Evolutionary conservation across 2,797 vertebrate genomes (phyloP), one percentile per base, ranked within the genome.

Genomic region (Sebastes matsubarae): DNA sequence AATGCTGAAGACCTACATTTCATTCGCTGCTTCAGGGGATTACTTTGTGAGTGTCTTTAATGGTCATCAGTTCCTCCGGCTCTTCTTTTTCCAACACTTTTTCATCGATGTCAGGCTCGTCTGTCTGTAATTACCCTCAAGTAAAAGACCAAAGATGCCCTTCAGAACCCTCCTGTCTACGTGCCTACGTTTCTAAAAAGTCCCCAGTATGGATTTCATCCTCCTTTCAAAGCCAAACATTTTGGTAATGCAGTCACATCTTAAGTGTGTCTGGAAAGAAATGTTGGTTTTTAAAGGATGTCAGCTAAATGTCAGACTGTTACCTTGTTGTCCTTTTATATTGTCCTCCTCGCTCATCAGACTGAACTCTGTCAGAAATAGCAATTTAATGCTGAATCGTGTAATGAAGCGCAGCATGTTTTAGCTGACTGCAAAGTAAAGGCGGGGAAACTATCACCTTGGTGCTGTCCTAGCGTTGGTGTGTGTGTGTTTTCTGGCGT

Each of bases 51-150:
- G 75, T 75, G 64, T 83, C 74, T 88, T 85, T 89, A 89, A 88
- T 89, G 83, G 89, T 87, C 81, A 72, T 87, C 74, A 29, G 73
- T 70, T 88, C 83, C 81, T 83, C 60, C 4, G 67, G 89, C 86
- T 80, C 60, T 71, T 61, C 61, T 68, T 75, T 59, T 84, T 55
- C 20, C 8, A 77, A 25, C 64, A 65, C 38, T 84, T 83, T 82
- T 88, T 84, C 81, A 79, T 75, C 30, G 8, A 81, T 83, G 80
- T 88, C 81, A 82, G 58, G 20, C 77, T 74, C 63, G 69, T 81
- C 86, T 79, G 76, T 80, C 75, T 83, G 72, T 88, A 89, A 91
- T 90, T 84, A 88, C 82, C 84, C 82, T 82, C 50, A 83, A 92
- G 84, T 69, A 57, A 80, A 85, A 90, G 74, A 85, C 72, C 82